Evolutionary conservation across 1,140 invertebrate genomes (phyloP).

Genomic region (Phortica variegata): DNA sequence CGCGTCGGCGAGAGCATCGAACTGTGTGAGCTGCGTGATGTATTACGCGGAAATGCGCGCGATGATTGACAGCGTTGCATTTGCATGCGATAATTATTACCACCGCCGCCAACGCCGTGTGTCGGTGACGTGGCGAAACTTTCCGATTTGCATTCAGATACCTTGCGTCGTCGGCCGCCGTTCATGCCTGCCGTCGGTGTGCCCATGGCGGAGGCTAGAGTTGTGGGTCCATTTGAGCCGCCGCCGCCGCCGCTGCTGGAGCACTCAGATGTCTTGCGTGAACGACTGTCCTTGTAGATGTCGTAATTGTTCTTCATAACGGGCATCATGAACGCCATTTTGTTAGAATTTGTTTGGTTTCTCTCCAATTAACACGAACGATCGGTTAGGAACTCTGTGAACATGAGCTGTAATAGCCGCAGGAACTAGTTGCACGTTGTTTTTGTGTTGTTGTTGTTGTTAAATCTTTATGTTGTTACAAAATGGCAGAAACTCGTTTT

Average conservation of each 20-base stretch:
- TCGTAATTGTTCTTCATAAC: conserved; percentile 91
- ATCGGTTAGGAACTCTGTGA: too few species aligned
- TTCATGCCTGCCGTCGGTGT: conserved; percentile 40
- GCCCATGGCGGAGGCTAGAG: conserved; percentile 42
- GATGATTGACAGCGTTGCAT: conserved; percentile 49
- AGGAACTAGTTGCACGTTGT: conserved; percentile 10
- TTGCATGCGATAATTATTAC: conserved; percentile 64
- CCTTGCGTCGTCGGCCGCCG: conserved; percentile 67
- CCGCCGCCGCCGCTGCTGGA: conserved; percentile 50
- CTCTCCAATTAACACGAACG: not conserved
- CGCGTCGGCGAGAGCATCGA: conserved; percentile 65
- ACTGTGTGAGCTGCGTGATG: conserved; percentile 62
- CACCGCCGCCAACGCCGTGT: conserved; percentile 58
- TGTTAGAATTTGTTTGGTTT: conserved; percentile 13
- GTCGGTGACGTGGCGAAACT: conserved; percentile 71
- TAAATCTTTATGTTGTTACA: conserved; percentile 7
- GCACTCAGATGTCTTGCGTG: conserved; percentile 72
- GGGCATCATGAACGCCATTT: conserved; percentile 93
- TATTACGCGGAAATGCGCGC: conserved; percentile 60
- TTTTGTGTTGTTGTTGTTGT: not conserved
- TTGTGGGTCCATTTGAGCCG: too few species aligned
- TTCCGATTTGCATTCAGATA: conserved; percentile 80
- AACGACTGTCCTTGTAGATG: conserved; percentile 82
- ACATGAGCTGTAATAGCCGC: not conserved
- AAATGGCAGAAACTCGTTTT: conserved; percentile 8